Base-by-base conservation (phyloP, 1,140 invertebrate genomes). In the Pararge aegeria region DNA sequence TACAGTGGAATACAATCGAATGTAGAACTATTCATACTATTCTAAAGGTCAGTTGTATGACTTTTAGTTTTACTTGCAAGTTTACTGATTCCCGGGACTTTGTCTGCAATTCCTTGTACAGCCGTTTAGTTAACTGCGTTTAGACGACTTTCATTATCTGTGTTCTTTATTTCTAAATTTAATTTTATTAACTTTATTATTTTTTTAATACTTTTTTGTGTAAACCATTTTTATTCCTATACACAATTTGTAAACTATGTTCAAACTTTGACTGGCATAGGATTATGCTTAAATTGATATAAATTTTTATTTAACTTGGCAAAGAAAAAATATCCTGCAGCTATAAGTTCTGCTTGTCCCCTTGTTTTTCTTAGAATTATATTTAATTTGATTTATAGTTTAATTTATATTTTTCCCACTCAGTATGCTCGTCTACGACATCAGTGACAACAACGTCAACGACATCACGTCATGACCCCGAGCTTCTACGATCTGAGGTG, bases 401-500 rank as follows among this genome's bases (percentile, higher is more conserved):
- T 34, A 1, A 3, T 34, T 12, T 34, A 12, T 34, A 0, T 34
- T 34, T 42, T 42, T 42, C 34, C 13, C 10, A 59, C 80, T 13
- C 90, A 98, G 97, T 98, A 78, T 97, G 96, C 91, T 98, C 97
- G 48, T 96, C 95, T 70, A 95, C 95, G 46, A 97, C 91, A 94
- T 95, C 73, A 91, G 96, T 68, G 62, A 89, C 84, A n/a, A 87
- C 86, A 15, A 87, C 83, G 9, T 87, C 84, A 1, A 87, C 83
- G 9, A 96, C 96, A 79, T 97, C 96, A 29, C 96, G 97, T 75
- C 98, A 98, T 83, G 97, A 99, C 90, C 97, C 97, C 16, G 97
- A 99, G 77, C 91, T 98, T 19, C 91, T 99, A 24, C 97, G 97
- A 83, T 95, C 96, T 24, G 98, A 99, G 87, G 95, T 99, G 21